phyloP scores from a whole-genome alignment of 2,888 invertebrate genomes.

The Margaritifera margaritifera region DNA sequence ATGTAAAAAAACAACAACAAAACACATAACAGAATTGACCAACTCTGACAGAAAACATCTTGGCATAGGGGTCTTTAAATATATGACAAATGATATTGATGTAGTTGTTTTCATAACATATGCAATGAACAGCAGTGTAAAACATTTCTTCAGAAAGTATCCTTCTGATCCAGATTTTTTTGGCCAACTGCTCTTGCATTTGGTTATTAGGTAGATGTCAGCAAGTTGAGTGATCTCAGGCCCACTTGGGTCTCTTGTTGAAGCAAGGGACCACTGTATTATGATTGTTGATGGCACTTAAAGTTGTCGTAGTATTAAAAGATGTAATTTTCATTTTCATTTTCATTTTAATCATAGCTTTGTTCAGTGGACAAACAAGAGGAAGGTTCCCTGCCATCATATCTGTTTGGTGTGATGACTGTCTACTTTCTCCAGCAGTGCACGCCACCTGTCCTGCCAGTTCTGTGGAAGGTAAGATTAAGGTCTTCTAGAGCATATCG shows the following conservation, averaged over 20 bases:
- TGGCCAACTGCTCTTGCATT: background rate
- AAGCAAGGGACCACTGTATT: too few species aligned
- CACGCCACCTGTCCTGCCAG: constrained; percentile 71
- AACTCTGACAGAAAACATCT: too few species aligned
- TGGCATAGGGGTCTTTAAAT: too few species aligned
- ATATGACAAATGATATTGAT: too few species aligned
- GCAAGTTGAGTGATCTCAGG: background rate
- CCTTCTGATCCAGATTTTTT: background rate
- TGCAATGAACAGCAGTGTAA: too few species aligned
- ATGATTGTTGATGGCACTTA: too few species aligned
- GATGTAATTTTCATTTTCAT: background rate
- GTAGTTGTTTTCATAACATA: too few species aligned
- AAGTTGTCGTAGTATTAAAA: constrained; percentile 4
- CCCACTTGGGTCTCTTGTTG: too few species aligned
- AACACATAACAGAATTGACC: too few species aligned
- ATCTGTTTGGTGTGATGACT: constrained; percentile 74
- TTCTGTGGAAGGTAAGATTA: constrained; percentile 72
- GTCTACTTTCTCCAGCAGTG: constrained; percentile 75
- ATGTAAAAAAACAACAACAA: too few species aligned
- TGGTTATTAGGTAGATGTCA: background rate
- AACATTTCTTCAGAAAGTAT: background rate
- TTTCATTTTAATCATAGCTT: constrained; percentile 52
- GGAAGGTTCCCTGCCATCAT: constrained; percentile 75
- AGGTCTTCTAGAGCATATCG: background rate
- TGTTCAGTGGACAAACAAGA: constrained; percentile 74